phyloP scores from a whole-genome alignment of 2,113 vertebrate species.

The Diphyllodes magnificus region DNA sequence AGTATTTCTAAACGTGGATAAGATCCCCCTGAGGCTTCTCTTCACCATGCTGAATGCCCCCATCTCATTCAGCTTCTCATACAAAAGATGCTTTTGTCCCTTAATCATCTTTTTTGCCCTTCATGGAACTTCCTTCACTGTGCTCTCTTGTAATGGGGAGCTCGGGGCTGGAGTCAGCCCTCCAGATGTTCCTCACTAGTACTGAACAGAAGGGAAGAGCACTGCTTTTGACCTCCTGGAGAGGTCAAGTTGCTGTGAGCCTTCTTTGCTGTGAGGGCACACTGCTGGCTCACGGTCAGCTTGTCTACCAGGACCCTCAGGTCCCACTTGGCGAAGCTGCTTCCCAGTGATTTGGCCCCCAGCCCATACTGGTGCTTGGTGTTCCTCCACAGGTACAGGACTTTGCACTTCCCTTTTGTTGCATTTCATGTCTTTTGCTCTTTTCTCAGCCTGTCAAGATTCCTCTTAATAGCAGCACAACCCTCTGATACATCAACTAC shows the following conservation, averaged over 20 bases:
- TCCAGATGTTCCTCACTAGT: not conserved
- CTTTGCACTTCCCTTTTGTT: not conserved
- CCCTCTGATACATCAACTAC: rapidly evolving
- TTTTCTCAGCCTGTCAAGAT: not conserved
- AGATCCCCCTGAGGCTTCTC: not conserved
- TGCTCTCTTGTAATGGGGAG: not conserved
- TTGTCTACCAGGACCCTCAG: not conserved
- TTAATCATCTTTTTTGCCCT: not conserved
- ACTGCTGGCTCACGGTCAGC: not conserved
- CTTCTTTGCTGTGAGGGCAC: not conserved
- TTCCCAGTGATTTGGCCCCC: not conserved
- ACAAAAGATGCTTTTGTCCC: not conserved
- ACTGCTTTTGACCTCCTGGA: not conserved
- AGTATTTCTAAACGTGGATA: not conserved
- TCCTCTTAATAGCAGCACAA: not conserved
- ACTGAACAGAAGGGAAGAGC: not conserved
- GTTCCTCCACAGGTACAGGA: not conserved
- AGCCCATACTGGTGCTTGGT: not conserved
- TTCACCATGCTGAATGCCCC: not conserved
- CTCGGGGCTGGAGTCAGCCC: not conserved
- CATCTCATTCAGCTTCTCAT: not conserved
- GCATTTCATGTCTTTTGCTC: not conserved
- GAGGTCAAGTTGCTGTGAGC: not conserved
- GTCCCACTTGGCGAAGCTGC: not conserved
- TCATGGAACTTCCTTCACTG: not conserved